Evolutionary conservation across 2,888 invertebrate species (phyloP), one percentile per base, ranked within the genome.

Genomic region (Agriopis aurantiaria): DNA sequence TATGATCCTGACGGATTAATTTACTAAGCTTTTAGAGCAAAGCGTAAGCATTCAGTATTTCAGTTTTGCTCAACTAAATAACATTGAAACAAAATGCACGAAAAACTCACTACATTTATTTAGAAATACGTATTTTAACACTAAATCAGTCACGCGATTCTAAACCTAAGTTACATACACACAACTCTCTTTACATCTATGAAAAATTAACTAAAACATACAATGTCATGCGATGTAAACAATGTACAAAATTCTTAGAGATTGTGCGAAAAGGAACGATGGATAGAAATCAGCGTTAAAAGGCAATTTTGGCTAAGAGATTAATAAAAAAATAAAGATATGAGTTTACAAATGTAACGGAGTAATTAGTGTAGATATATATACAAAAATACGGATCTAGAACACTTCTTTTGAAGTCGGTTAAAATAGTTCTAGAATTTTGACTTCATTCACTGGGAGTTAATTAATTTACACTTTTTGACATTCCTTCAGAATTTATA

Each of bases 111-210:
- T 79, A 81, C 74, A 80, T 90, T 90, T 89, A 89, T 90, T 90
- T 78, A 63, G 69, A 74, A 70, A 59, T 73, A 75, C 68, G 63
- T 71, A 85, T 45, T 63, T 60, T 87, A 87, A 82, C 83, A 81
- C 88, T 92, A 92, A 89, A 83, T 93, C 93, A 93, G 93, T 92
- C 93, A 92, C 91, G 88, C 92, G 82, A 75, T 79, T 80, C 73
- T 82, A 88, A 78, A 80, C 76, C 84, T 86, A 88, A 81, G 65
- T 77, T 78, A 83, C 82, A 80, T 80, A 81, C 82, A 84, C 81
- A 84, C 78, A 80, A 68, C 65, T 65, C 61, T 68, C 64, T 71
- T 71, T 66, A 73, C 46, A 69, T 67, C 61, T 72, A 71, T 58
- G 60, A 65, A 65, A 33, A 68, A 71, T 65, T 69, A 72, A 53